phyloP scores from a whole-genome alignment of 2,113 vertebrate genomes.

The Hippocampus zosterae region DNA sequence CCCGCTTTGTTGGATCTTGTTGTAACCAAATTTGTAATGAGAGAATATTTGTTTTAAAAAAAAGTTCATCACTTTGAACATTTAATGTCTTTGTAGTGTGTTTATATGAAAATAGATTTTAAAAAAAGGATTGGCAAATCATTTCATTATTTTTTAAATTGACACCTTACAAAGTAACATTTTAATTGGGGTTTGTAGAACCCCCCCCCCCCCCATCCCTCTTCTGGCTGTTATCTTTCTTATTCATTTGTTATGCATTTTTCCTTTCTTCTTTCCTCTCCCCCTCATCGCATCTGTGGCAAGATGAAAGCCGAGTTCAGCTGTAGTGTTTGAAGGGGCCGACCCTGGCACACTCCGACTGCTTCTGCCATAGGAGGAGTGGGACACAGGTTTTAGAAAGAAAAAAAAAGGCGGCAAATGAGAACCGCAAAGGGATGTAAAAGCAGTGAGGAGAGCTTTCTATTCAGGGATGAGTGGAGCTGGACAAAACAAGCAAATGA shows the following conservation, averaged over 20 bases:
- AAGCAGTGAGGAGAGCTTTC: constrained; percentile 36
- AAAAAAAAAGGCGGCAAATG: constrained; percentile 62
- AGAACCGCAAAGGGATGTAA: constrained; percentile 38
- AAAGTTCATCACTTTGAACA: too few relatives aligned
- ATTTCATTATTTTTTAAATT: too few relatives aligned
- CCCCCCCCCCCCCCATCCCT: background rate
- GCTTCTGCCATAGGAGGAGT: constrained; percentile 50
- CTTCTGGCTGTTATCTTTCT: constrained; percentile 14
- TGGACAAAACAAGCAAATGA: constrained; percentile 47
- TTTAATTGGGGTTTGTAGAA: too few relatives aligned
- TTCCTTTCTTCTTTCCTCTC: constrained; percentile 30
- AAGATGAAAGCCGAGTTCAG: constrained; percentile 68
- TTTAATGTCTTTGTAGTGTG: too few relatives aligned
- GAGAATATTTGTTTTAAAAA: too few relatives aligned
- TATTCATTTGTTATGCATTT: constrained; percentile 15
- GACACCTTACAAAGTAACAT: too few relatives aligned
- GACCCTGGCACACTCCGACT: constrained; percentile 61
- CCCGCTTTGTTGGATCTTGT: too few relatives aligned
- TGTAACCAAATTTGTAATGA: too few relatives aligned
- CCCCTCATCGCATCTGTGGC: constrained; percentile 32
- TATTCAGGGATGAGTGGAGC: constrained; percentile 55
- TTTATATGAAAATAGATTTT: too few relatives aligned
- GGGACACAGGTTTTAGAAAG: constrained; percentile 57
- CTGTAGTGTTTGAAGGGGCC: constrained; percentile 64
- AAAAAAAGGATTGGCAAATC: too few relatives aligned